Conservation (phyloP, 1,140 invertebrate species). For the Theocolax elegans region DNA sequence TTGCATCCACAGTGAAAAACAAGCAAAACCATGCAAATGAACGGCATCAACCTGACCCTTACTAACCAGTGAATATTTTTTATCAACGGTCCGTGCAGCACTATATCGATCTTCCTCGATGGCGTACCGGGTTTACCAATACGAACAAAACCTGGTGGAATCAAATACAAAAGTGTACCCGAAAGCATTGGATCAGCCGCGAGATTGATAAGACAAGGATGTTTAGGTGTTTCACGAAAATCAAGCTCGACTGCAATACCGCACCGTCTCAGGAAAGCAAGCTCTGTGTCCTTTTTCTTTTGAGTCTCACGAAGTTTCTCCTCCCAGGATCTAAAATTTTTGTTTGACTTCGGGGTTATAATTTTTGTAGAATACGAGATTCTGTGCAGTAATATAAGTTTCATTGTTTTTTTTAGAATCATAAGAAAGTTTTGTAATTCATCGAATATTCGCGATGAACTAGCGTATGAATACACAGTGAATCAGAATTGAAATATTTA, state of each 20-base stretch:
- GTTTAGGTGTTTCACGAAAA: slow-evolving; percentile 57
- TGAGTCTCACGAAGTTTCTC: slow-evolving; percentile 71
- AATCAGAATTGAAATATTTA: too few species aligned
- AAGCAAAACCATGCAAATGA: too few species aligned
- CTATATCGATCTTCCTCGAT: slow-evolving; percentile 67
- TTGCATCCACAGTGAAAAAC: too few species aligned
- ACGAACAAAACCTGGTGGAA: slow-evolving; percentile 67
- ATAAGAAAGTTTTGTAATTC: too few species aligned
- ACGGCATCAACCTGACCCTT: slow-evolving; percentile 12
- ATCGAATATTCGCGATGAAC: too few species aligned
- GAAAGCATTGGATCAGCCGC: slow-evolving; percentile 78
- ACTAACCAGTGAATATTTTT: slow-evolving; percentile 75
- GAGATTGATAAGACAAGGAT: slow-evolving; percentile 74
- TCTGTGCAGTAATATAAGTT: too few species aligned
- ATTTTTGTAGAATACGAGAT: too few species aligned
- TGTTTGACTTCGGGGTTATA: too few species aligned
- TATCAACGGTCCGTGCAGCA: slow-evolving; percentile 74
- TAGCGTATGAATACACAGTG: too few species aligned
- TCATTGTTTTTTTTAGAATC: too few species aligned
- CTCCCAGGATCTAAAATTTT: slow-evolving; percentile 60
- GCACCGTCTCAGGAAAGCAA: slow-evolving; percentile 68
- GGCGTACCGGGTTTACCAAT: slow-evolving; percentile 59
- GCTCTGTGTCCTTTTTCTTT: slow-evolving; percentile 69
- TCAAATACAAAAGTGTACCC: slow-evolving; percentile 75
- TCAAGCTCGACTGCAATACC: slow-evolving; percentile 68